These are phyloP conservation scores for Erythrolamprus reginae DNA, from an alignment of 2,113 vertebrate genomes.

Conservation along the genomic window DNA sequence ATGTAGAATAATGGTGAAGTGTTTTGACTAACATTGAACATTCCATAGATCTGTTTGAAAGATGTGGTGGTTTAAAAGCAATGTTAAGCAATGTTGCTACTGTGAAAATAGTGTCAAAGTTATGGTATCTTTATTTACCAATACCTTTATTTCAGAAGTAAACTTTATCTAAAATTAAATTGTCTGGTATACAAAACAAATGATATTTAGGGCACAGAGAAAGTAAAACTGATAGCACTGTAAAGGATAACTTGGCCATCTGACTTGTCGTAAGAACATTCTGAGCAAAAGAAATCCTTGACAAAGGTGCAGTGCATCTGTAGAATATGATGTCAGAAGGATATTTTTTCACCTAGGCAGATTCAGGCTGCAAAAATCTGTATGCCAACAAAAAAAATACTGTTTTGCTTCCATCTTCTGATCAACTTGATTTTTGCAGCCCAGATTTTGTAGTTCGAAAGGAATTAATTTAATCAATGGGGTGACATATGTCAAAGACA, in stretches of 20 bases:
- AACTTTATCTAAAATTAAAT: not conserved
- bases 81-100: not conserved
- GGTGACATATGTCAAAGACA: not conserved
- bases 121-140: conserved; percentile 1
- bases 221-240: not conserved
- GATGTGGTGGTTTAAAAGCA: not conserved
- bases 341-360: not conserved
- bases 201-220: not conserved
- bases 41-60: not conserved
- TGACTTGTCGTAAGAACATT: not conserved
- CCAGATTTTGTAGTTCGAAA: not conserved
- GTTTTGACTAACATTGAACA: not conserved
- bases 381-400: not conserved
- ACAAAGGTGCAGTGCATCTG: not conserved
- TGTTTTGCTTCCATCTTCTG: not conserved
- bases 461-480: not conserved
- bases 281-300: not conserved
- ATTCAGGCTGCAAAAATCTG: not conserved
- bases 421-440: not conserved
- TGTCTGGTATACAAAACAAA: not conserved
- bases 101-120: not conserved
- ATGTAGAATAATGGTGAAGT: not conserved
- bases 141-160: not conserved
- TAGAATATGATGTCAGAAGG: not conserved
- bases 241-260: not conserved